Base-by-base conservation (phyloP, 2,797 vertebrate species). In the Cyprinodon diabolis region DNA sequence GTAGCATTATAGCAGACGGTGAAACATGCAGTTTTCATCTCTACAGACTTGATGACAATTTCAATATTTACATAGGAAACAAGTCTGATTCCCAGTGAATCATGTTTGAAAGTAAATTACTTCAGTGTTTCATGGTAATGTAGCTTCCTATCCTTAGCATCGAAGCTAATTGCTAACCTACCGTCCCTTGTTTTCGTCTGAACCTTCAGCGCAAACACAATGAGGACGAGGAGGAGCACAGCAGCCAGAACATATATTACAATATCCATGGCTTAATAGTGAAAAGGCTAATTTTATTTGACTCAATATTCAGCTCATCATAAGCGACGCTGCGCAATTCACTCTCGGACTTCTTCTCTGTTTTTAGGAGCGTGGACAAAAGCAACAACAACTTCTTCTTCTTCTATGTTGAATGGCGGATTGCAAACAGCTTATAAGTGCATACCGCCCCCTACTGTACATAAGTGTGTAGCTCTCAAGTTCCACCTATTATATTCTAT, bases 171-270 rank as follows among this genome's bases (percentile, higher is more conserved):
- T 30, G 30, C 30, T 30, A 30, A 30, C 55, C 23, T 11, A 95
- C 95, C 94, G 86, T 92, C 83, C 17, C 90, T 86, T 1, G 91
- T 85, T n/a, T 86, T 90, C 48, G 87, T 81, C 11, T 93, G 92
- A 21, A 94, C 11, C 73, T 90, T 95, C 62, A 95, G 11, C 0
- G 91, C 92, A 17, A 96, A 93, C 25, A 88, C 4, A 0, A 96
- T 91, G 2, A 96, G 82, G 0, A 94, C 75, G 0, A 89, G 1
- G 23, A 96, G 91, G n/a, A 95, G 21, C 0, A 84, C 85, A 0
- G 95, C 95, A 0, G 94, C 94, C 3, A 80, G 43, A 0, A 93
- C 12, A 73, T 95, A 96, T 71, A 96, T 23, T 0, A 73, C 77
- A 0, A 92, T 3, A 6, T 96, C 95, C 95, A 96, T 96, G 1